Evolutionary conservation across 2,797 vertebrate genomes (phyloP).

Genomic region (Brachyalestes nurse): DNA sequence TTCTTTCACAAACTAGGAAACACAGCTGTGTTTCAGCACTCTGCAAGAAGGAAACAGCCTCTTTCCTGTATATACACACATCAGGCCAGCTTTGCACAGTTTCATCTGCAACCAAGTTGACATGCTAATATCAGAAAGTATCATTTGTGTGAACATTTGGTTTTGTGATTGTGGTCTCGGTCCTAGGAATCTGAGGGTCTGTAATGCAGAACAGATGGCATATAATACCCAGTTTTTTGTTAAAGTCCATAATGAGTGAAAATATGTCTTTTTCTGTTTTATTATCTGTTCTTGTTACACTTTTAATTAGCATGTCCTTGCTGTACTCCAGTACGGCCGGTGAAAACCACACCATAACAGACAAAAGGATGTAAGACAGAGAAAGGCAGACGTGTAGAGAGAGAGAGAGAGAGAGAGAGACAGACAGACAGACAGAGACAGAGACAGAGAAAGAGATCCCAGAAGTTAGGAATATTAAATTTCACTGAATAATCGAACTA

Average conservation of each 20-base stretch:
- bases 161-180: not conserved
- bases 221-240: not conserved
- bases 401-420: not conserved
- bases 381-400: not conserved
- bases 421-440: not conserved
- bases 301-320: not conserved
- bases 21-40: not conserved
- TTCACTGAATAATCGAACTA: not conserved
- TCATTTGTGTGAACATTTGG: not conserved
- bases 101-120: not conserved
- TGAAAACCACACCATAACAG: not conserved
- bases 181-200: not conserved
- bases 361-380: not conserved
- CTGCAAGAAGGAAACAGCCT: not conserved
- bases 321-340: not conserved
- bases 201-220: not conserved
- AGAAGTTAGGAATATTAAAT: not conserved
- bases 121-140: not conserved
- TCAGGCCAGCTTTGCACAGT: not conserved
- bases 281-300: too few relatives aligned
- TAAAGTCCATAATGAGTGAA: not conserved
- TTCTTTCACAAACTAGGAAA: not conserved
- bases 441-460: not conserved
- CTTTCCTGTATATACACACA: not conserved
- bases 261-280: too few relatives aligned